phyloP scores from a whole-genome alignment of 2,113 vertebrate genomes.

The Elgaria multicarinata region DNA sequence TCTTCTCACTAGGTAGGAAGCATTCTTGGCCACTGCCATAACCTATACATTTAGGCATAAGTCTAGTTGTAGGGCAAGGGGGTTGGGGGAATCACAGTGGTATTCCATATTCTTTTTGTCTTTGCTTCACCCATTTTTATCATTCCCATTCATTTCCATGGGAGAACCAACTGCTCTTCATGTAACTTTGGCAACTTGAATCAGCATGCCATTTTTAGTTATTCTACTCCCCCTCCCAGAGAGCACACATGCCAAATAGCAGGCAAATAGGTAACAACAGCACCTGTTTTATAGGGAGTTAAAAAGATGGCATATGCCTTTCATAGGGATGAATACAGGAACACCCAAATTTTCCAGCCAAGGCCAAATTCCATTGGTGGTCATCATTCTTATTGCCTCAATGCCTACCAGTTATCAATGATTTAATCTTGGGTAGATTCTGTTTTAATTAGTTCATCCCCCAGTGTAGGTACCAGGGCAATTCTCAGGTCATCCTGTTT shows the following conservation, averaged over 20 bases:
- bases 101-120: background rate
- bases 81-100: background rate
- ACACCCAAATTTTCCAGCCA: background rate
- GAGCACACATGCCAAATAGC: background rate
- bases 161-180: background rate
- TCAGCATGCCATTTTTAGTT: background rate
- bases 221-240: background rate
- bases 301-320: background rate
- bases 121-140: background rate
- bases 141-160: background rate
- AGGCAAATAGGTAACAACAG: background rate
- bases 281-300: background rate
- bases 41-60: background rate
- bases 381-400: background rate
- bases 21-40: background rate
- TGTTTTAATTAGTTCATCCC: background rate
- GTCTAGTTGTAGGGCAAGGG: background rate
- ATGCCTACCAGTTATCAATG: background rate
- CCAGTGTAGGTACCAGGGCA: background rate
- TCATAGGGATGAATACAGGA: background rate
- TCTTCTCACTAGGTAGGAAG: background rate
- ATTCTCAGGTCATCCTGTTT: background rate
- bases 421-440: background rate
- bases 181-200: background rate
- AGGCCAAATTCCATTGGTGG: background rate